A percentile compares a stretch with the other conserved stretches of the same genome.
Conservation (phyloP, 2,113 vertebrate species). For the Eudyptes chrysolophus region DNA sequence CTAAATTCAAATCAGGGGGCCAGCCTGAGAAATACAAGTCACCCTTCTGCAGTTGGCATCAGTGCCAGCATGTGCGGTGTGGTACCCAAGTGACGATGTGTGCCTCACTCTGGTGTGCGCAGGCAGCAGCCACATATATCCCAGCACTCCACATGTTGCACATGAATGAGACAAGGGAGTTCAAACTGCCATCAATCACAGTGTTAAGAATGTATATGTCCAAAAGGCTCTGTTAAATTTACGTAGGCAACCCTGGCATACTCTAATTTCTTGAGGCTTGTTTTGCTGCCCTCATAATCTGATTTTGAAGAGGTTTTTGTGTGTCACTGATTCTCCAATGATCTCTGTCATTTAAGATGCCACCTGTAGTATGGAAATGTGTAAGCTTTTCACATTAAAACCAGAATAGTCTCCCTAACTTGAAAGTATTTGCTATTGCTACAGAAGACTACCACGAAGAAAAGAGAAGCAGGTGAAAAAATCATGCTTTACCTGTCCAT, state of each 20-base stretch:
- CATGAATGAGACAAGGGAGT: neutral
- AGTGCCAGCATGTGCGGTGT: neutral
- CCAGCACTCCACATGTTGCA: neutral
- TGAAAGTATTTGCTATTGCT: neutral
- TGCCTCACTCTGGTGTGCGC: neutral
- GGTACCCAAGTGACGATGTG: fast-evolving
- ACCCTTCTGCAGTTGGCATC: neutral
- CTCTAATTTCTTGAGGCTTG: neutral
- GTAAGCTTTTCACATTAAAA: neutral
- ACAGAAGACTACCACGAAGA: neutral
- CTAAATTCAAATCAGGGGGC: neutral
- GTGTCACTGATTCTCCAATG: neutral
- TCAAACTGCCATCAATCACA: neutral
- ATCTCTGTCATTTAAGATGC: neutral
- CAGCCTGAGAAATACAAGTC: neutral
- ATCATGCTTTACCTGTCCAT: slow-evolving; percentile 85
- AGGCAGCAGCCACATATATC: neutral
- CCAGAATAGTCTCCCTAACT: neutral
- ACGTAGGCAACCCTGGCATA: neutral
- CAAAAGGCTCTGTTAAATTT: neutral
- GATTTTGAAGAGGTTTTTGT: neutral
- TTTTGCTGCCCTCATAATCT: neutral
- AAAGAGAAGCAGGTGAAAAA: neutral
- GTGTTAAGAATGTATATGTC: neutral
- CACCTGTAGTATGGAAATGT: neutral